Conservation (phyloP, 2,888 invertebrate genomes). For the Uloborus plumipes region DNA sequence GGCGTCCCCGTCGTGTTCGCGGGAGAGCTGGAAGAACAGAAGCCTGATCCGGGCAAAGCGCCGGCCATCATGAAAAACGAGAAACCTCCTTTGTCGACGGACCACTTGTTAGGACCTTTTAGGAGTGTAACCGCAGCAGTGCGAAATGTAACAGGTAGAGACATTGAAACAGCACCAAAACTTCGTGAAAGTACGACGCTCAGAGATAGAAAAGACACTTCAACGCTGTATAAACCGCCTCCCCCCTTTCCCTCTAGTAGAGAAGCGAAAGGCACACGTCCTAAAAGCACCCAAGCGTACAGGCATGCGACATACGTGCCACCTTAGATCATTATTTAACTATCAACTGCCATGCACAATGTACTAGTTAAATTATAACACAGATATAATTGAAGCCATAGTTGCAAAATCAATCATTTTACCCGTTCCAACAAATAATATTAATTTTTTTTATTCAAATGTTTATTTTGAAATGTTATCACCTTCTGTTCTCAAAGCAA, state of each 20-base stretch:
- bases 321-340: constrained; percentile 74
- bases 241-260: constrained; percentile 85
- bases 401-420: no score
- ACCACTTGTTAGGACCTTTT: constrained; percentile 78
- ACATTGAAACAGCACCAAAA: constrained; percentile 60
- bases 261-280: constrained; percentile 79
- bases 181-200: constrained; percentile 63
- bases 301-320: constrained; percentile 97
- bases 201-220: constrained; percentile 67
- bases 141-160: constrained; percentile 69
- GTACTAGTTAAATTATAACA: no score
- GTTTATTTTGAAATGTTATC: no score
- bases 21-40: constrained; percentile 90
- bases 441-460: no score
- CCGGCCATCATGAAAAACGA: constrained; percentile 96
- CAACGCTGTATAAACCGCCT: constrained; percentile 85
- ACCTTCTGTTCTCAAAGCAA: no score
- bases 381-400: no score
- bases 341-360: no score
- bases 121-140: constrained; percentile 73
- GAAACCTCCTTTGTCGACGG: constrained; percentile 89
- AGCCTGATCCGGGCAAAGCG: constrained; percentile 85
- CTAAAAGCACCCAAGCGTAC: constrained; percentile 90
- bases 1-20: constrained; percentile 93
- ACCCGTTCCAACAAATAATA: no score